Percentiles rank a stretch among this genome's conserved stretches.
Conservation (phyloP, 2,888 invertebrate species). For the Blastobasis adustella region DNA sequence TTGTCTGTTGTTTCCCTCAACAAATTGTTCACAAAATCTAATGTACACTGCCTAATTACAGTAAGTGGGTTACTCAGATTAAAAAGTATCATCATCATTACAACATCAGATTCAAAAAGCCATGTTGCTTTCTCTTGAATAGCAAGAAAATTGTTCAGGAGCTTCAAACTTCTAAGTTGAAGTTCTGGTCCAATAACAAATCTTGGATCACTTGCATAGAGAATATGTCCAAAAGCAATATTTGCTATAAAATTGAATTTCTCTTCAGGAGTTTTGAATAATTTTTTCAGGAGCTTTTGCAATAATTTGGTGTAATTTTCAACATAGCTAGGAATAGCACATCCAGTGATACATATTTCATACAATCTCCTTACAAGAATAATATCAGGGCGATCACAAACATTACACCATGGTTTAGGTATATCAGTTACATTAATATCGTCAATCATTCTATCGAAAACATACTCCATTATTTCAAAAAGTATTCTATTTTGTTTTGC, state of each 20-base stretch:
- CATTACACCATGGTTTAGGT: slow-evolving; percentile 58
- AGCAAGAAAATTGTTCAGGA: slow-evolving; percentile 43
- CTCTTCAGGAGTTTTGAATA: slow-evolving; percentile 51
- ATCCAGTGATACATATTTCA: slow-evolving; percentile 67
- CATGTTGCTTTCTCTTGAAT: slow-evolving; percentile 38
- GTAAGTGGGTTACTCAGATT: slow-evolving; percentile 68
- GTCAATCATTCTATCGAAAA: slow-evolving; percentile 64
- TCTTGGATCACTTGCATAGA: slow-evolving; percentile 54
- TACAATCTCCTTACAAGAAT: slow-evolving; percentile 55
- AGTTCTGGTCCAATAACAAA: slow-evolving; percentile 62
- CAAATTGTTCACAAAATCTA: slow-evolving; percentile 66
- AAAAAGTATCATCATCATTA: slow-evolving; percentile 73
- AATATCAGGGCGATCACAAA: slow-evolving; percentile 46
- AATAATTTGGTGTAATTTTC: slow-evolving; percentile 51
- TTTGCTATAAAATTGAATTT: slow-evolving; percentile 75
- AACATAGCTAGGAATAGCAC: slow-evolving; percentile 47
- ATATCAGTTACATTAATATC: slow-evolving; percentile 55
- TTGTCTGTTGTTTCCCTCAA: slow-evolving; percentile 39
- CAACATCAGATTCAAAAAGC: slow-evolving; percentile 56
- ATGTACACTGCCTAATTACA: slow-evolving; percentile 70
- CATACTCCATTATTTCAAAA: slow-evolving; percentile 71
- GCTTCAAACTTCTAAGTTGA: slow-evolving; percentile 67
- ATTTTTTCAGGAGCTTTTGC: slow-evolving; percentile 57
- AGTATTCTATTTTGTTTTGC: slow-evolving; percentile 65
- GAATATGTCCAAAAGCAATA: slow-evolving; percentile 65